phyloP scores from a whole-genome alignment of 2,888 invertebrate species.

The Pheosia gnoma region DNA sequence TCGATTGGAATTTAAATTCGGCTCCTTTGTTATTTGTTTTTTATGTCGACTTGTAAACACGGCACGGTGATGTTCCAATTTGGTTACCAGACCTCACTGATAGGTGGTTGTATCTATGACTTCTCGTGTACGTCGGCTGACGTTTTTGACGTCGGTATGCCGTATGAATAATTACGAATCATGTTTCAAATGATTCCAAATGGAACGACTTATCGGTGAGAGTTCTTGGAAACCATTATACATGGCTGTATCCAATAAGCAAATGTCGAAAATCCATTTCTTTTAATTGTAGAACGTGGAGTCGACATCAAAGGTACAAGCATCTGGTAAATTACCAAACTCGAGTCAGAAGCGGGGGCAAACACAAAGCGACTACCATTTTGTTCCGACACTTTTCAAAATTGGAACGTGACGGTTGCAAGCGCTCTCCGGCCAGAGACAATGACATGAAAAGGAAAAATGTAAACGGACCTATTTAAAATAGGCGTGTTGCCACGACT shows the following conservation, averaged over 20 bases:
- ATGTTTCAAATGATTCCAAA: constrained; percentile 54
- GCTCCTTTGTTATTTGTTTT: constrained; percentile 80
- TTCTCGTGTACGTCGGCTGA: constrained; percentile 65
- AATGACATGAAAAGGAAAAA: constrained; percentile 84
- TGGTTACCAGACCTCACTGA: constrained; percentile 72
- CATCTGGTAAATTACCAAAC: constrained; percentile 81
- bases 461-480: constrained; percentile 82
- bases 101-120: constrained; percentile 78
- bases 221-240: constrained; percentile 38
- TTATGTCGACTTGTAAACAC: constrained; percentile 83
- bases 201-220: constrained; percentile 37
- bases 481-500: constrained; percentile 68
- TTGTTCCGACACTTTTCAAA: constrained; percentile 84
- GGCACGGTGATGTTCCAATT: constrained; percentile 82
- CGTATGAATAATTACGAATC: constrained; percentile 79
- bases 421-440: constrained; percentile 81
- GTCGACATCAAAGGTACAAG: constrained; percentile 70
- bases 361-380: constrained; percentile 81
- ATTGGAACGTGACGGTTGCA: constrained; percentile 85
- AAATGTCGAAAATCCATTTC: constrained; percentile 46
- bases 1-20: constrained; percentile 84
- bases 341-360: constrained; percentile 64
- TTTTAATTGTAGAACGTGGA: constrained; percentile 40
- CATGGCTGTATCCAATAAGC: constrained; percentile 31
- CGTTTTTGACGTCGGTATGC: constrained; percentile 79